Evolutionary conservation across 2,888 invertebrate genomes (phyloP), one percentile per base, ranked within the genome.

Genomic region (Zaprionus lineosus): DNA sequence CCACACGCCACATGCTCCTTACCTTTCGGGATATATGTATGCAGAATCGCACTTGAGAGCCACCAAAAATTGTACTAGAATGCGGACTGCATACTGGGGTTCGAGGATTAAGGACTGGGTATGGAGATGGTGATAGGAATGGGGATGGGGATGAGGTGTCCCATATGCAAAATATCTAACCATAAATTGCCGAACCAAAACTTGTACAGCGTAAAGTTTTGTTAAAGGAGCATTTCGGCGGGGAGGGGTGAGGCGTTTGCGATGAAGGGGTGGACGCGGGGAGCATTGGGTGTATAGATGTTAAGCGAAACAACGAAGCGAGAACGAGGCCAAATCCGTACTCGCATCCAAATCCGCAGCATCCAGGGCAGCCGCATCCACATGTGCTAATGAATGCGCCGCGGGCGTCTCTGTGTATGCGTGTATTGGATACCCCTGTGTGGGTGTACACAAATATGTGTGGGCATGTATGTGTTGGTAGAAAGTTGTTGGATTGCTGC

Each of bases 141-240:
- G 31, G 11, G 1, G 26, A 21, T 34, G 14, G 55, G 33, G 39
- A 47, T 62, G 56, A 62, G 64, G 21, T 62, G 44, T 36, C 53
- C 61, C 78, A 84, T 84, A 81, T 86, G 84, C 61, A 55, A 81
- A 79, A 68, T 84, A 76, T 62, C 78, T 86, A 78, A 81, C 86
- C 82, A 84, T 86, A 78, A 78, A 86, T 78, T 86, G 60, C 62
- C 78, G 74, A 86, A 74, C 76, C 53, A 62, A 75, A 78, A 76
- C 84, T 86, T 83, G 48, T 74, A 60, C 63, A 53, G 46, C 53
- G 68, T 28, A 66, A 58, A 59, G 63, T 51, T 50, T 52, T 40
- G 51, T 53, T 40, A 28, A 41, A 16, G 51, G 26, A 51, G 59
- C n/a, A n/a, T 39, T 26, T 34, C 28, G 19, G 28, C 7, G 34